Conservation (phyloP, 2,888 invertebrate genomes). For the Mystacides longicornis region DNA sequence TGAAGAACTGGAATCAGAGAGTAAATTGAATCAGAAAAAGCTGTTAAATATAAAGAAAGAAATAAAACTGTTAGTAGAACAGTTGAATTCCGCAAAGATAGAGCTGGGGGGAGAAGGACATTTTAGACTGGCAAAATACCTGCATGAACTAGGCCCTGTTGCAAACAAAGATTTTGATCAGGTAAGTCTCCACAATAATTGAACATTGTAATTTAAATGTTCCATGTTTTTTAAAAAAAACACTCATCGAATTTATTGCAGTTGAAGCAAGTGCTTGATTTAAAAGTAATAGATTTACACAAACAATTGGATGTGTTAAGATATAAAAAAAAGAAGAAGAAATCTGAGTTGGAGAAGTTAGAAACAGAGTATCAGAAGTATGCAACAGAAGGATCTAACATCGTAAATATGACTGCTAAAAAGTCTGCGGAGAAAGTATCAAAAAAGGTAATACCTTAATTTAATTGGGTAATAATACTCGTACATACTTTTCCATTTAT, state of each 20-base stretch:
- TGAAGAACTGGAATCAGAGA: conserved; percentile 72
- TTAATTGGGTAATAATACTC: too few relatives aligned
- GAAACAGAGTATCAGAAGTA: conserved; percentile 56
- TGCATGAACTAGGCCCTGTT: conserved; percentile 41
- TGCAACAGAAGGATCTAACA: conserved; percentile 51
- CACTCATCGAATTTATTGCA: conserved; percentile 3
- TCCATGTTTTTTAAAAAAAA: too few relatives aligned
- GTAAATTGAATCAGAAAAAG: conserved; percentile 61
- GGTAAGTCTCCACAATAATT: conserved; percentile 27
- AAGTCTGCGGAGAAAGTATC: conserved; percentile 50
- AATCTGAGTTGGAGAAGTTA: conserved; percentile 48
- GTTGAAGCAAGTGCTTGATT: conserved; percentile 47
- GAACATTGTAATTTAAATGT: background rate
- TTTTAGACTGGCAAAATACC: conserved; percentile 41
- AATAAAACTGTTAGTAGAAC: conserved; percentile 55
- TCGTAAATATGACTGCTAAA: conserved; percentile 32
- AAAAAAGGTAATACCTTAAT: conserved; percentile 65
- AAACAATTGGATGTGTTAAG: conserved; percentile 67
- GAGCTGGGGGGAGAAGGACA: conserved; percentile 46
- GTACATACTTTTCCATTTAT: too few relatives aligned
- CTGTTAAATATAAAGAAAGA: conserved; percentile 67
- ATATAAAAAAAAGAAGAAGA: conserved; percentile 60
- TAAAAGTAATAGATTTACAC: conserved; percentile 61
- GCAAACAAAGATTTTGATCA: conserved; percentile 41
- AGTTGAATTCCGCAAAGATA: conserved; percentile 50